phyloP scores from a whole-genome alignment of 2,113 vertebrate genomes.

The Crypturellus undulatus region DNA sequence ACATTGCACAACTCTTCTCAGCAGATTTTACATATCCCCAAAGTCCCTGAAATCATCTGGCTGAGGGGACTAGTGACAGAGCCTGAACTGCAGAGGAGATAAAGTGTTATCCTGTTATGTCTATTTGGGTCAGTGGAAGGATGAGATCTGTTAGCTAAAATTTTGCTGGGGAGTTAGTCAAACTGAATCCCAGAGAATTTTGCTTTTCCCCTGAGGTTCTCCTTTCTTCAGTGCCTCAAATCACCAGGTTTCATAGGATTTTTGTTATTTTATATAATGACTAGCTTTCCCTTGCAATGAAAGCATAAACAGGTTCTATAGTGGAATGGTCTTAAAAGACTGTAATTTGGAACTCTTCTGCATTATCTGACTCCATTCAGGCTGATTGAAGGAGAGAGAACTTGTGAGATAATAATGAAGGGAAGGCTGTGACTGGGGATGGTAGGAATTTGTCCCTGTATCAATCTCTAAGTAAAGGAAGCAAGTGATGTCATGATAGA shows the following conservation, averaged over 20 bases:
- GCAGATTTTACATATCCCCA: neutral
- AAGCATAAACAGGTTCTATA: neutral
- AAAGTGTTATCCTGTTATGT: neutral
- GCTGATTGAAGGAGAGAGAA: neutral
- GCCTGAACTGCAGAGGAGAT: neutral
- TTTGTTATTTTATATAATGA: neutral
- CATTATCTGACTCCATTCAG: neutral
- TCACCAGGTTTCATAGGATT: neutral
- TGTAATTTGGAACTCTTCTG: neutral
- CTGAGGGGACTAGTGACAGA: neutral
- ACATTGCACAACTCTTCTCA: neutral
- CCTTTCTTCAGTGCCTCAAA: neutral
- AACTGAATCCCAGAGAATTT: neutral
- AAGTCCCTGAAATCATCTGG: neutral
- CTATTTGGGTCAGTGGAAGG: neutral
- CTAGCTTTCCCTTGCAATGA: neutral
- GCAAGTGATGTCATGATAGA: neutral
- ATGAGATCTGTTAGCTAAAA: neutral
- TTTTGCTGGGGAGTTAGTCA: too few relatives aligned
- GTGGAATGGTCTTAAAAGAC: neutral
- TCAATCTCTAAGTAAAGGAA: neutral
- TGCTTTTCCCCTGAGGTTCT: too few relatives aligned
- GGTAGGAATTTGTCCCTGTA: neutral
- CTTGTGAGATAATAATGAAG: neutral
- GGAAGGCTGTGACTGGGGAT: neutral